Conservation (phyloP, 2,113 vertebrate species). For the Ranitomeya variabilis region DNA sequence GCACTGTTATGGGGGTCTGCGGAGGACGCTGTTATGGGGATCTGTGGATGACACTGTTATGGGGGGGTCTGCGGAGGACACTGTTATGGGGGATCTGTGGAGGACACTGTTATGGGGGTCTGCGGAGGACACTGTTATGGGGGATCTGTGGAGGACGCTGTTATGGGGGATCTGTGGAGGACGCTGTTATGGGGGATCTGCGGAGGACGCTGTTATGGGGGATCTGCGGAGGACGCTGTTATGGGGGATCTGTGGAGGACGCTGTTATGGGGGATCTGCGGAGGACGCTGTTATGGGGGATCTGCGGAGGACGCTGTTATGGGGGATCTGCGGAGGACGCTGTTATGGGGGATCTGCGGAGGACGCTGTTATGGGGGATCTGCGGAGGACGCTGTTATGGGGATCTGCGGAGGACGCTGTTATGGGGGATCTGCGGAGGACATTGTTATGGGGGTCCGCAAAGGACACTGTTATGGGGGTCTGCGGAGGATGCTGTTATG, state of each 20-base stretch:
- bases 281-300: not conserved
- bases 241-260: not conserved
- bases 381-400: not conserved
- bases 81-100: too few species aligned
- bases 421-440: not conserved
- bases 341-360: not conserved
- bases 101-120: not conserved
- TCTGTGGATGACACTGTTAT: not conserved
- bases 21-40: not conserved
- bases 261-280: not conserved
- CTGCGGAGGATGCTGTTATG: not conserved
- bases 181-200: not conserved
- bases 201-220: not conserved
- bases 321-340: not conserved
- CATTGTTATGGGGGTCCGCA: not conserved
- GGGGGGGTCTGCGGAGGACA: too few species aligned
- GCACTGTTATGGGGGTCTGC: not conserved
- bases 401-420: not conserved
- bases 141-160: not conserved
- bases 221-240: not conserved
- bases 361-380: not conserved
- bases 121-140: not conserved
- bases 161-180: not conserved
- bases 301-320: not conserved
- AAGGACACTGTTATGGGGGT: not conserved